Evolutionary conservation across 1,140 invertebrate genomes (phyloP).

Genomic region (Nylanderia fulva): DNA sequence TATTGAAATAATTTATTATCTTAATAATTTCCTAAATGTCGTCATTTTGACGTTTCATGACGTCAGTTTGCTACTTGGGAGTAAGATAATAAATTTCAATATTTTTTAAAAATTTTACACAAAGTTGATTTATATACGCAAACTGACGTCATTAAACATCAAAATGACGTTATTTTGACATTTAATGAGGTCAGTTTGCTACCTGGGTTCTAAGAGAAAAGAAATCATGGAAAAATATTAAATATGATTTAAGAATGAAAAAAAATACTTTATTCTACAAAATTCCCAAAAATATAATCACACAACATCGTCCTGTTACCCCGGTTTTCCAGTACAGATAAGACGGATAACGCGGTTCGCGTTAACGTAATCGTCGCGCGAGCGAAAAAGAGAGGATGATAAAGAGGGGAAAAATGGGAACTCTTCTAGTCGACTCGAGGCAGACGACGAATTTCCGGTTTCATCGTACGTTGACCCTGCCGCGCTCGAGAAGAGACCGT

Average conservation of each 20-base stretch:
- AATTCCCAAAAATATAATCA: background rate
- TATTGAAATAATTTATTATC: background rate
- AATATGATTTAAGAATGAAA: too few relatives aligned
- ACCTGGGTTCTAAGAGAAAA: too few relatives aligned
- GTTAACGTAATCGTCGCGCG: background rate
- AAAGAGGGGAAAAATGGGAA: background rate
- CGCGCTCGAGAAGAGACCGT: conserved; percentile 44
- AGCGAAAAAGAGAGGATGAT: background rate
- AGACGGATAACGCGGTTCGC: conserved; percentile 4
- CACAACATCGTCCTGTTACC: conserved; percentile 28
- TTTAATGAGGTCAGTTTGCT: too few relatives aligned
- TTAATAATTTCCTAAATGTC: too few relatives aligned
- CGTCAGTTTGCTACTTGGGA: too few relatives aligned
- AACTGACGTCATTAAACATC: too few relatives aligned
- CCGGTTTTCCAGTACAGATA: conserved; percentile 21
- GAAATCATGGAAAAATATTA: too few relatives aligned
- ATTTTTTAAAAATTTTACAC: background rate
- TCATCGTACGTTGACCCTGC: conserved; percentile 49
- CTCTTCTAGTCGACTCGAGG: conserved; percentile 16
- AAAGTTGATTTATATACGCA: background rate
- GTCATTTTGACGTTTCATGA: too few relatives aligned
- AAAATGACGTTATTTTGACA: too few relatives aligned
- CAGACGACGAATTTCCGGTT: conserved; percentile 59
- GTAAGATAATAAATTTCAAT: background rate
- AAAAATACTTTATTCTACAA: background rate